Base-by-base conservation (phyloP, 2,888 invertebrate species). In the Branchipolynoe longqiensis region DNA sequence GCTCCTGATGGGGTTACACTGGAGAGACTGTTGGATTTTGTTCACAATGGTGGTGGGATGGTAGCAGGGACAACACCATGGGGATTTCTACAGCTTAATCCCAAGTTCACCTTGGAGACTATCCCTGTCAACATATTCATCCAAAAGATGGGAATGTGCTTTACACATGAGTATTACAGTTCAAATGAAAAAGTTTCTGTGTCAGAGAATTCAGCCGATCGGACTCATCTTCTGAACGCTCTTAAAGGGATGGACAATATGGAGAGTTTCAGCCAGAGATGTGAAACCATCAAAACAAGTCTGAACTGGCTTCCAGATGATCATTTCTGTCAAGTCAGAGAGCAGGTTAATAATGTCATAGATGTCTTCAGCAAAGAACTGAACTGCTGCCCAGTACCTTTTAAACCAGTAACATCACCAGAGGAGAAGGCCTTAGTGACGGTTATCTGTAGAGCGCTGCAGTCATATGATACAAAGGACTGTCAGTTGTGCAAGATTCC, bases 401-500 rank as follows among this genome's bases (percentile, higher is more conserved):
- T 1, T 18, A 69, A 33, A 8, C 69, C 69, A 6, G 69, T n/a
- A 1, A 14, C 18, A 25, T 36, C 69, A 12, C 18, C 33, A 69
- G 12, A 18, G 14, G 78, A 78, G 25, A 78, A 40, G 54, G 78
- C 78, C 4, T 12, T 78, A 31, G 48, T 78, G 28, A 48, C 28
- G 48, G 22, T 78, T 6, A 41, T 78, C 48, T 48, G 14, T 25
- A 25, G 33, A 12, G 18, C 78, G 3, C 48, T 78, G 18, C 18
- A 41, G 1, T 48, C 41, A 2, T 73, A 38, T 78, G 78, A 33
- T 6, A 48, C 18, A 12, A 4, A 12, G 6, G 48, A 6, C 1
- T 18, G 54, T 14, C 12, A 31, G 6, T 28, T 14, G 33, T 48
- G 25, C 38, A 89, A 88, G 83, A 85, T 87, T 22, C 86, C 86